These are phyloP conservation scores for Drosophila miranda DNA, from an alignment of 1,140 invertebrate genomes.

Conservation along the genomic window DNA sequence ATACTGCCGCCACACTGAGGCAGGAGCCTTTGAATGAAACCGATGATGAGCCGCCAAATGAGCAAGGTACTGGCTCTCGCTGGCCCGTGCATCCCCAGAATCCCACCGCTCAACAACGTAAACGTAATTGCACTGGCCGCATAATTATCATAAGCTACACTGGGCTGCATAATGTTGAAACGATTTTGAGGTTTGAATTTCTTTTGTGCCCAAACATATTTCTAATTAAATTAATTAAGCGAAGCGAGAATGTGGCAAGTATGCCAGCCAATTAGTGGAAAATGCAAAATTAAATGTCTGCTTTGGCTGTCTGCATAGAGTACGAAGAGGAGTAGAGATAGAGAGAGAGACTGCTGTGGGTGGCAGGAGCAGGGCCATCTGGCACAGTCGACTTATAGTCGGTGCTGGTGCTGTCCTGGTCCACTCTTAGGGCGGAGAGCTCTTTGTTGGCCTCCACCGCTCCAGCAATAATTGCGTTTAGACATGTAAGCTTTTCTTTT, in stretches of 20 bases:
- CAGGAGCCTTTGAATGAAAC: conserved; percentile 16
- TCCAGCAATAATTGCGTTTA: conserved; percentile 70
- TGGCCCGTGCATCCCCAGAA: not conserved
- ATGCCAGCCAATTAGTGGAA: conserved; percentile 76
- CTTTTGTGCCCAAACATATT: conserved; percentile 72
- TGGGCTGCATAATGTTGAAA: conserved; percentile 37
- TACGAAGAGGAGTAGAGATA: not conserved
- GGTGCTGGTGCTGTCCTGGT: conserved; percentile 7
- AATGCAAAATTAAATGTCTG: conserved; percentile 79
- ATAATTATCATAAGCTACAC: conserved; percentile 54
- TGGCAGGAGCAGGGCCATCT: not conserved
- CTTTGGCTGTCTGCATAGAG: conserved; percentile 19
- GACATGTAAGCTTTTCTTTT: conserved; percentile 75
- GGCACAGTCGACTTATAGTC: conserved; percentile 22
- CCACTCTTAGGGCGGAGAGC: conserved; percentile 4
- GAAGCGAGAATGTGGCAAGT: conserved; percentile 63
- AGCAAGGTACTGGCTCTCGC: conserved; percentile 10
- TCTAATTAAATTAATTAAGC: conserved; percentile 79
- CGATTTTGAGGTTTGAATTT: conserved; percentile 44
- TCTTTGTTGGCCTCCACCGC: conserved; percentile 37
- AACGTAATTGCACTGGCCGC: conserved; percentile 29
- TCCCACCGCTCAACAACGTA: not conserved
- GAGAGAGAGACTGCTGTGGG: not conserved
- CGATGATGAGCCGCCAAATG: conserved; percentile 39
- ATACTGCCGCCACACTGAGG: not conserved